Evolutionary conservation across 2,797 vertebrate genomes (phyloP), one percentile per base, ranked within the genome.

Genomic region (Falco columbarius): DNA sequence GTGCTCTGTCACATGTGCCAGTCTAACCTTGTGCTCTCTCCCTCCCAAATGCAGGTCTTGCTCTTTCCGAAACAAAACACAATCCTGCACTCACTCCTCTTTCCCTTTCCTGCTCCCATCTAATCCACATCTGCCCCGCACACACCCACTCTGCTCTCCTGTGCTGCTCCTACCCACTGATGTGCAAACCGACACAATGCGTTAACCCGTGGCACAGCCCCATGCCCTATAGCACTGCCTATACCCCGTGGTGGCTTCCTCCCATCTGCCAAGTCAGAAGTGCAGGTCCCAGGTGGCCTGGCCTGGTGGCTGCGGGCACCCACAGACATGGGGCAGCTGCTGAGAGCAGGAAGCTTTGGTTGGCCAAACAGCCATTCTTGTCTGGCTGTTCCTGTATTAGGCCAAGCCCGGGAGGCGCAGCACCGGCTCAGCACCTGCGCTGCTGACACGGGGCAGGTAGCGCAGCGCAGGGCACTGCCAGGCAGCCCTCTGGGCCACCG

Each of bases 401-500:
- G 68, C 71, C 8, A 10, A 89, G 79, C 47, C 40, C 1, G 0
- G 84, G 32, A 82, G 22, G 30, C 11, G 1, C 7, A 32, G 63
- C 19, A 0, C 10, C 1, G 3, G 22, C 49, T 47, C 2, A 0
- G 4, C 22, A 14, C 76, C 76, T 7, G 1, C 14, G 0, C 22
- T 68, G 71, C 66, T 56, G 42, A 3, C 6, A 2, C 0, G 0
- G 62, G 27, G 29, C 4, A 2, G 36, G 52, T 16, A 30, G 27
- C 21, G 22, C 52, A 27, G 58, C 3, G 0, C 36, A 16, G n/a
- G 27, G 16, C 73, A 56, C n/a, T 15, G 58, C 30, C 32, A 6
- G 21, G 23, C 38, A 71, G 26, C 14, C 40, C 36, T 21, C 29
- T 38, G 4, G 0, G n/a, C 23, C 27, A 16, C 63, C 0, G 2